Evolutionary conservation across 2,888 invertebrate species (phyloP).

Genomic region (Aelia acuminata): DNA sequence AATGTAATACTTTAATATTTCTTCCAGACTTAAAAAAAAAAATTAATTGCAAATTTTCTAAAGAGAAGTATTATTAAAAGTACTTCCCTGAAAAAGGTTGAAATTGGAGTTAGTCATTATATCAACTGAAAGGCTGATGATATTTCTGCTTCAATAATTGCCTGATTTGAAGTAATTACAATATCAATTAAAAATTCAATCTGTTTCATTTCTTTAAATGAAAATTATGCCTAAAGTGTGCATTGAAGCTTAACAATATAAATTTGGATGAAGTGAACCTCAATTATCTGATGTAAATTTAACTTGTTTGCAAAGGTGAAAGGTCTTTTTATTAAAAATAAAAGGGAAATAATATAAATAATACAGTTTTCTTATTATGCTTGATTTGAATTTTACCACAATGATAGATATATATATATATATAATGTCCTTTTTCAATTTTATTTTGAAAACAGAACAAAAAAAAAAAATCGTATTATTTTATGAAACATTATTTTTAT

Average conservation of each 20-base stretch:
- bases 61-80: too few relatives aligned
- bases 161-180: neutral
- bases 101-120: too few relatives aligned
- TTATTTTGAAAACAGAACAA: neutral
- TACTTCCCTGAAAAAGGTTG: too few relatives aligned
- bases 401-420: too few relatives aligned
- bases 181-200: neutral
- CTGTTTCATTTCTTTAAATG: neutral
- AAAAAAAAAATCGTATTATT: neutral
- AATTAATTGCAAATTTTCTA: too few relatives aligned
- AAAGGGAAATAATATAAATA: neutral
- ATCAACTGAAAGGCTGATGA: too few relatives aligned
- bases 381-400: neutral
- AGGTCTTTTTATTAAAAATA: too few relatives aligned
- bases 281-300: neutral
- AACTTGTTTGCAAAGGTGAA: neutral
- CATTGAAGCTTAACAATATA: neutral
- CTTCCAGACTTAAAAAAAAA: too few relatives aligned
- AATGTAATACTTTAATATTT: too few relatives aligned
- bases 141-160: neutral
- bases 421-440: too few relatives aligned
- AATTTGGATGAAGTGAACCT: neutral
- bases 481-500: neutral
- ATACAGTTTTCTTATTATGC: neutral
- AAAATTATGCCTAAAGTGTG: too few relatives aligned